These are phyloP conservation scores for Aphodius granarius DNA, from an alignment of 2,888 invertebrate genomes.

Conservation along the genomic window DNA sequence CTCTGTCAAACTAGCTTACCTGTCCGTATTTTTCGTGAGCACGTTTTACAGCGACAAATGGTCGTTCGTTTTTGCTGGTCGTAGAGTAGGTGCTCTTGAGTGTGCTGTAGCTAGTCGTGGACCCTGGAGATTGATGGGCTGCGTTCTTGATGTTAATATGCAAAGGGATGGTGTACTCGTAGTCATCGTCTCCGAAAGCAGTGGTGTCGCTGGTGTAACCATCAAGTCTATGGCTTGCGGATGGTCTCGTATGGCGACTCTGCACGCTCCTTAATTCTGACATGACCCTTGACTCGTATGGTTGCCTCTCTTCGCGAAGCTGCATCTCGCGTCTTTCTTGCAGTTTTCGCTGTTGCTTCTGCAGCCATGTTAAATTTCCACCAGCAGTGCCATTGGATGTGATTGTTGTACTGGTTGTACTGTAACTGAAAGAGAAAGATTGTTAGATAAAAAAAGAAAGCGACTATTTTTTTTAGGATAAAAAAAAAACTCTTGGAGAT, in stretches of 20 bases:
- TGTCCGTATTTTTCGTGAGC: conserved; percentile 56
- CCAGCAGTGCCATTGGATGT: conserved; percentile 27
- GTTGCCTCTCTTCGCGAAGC: conserved; percentile 70
- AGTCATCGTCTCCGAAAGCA: conserved; percentile 76
- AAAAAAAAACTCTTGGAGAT: not conserved
- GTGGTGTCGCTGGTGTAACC: conserved; percentile 81
- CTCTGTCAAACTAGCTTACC: conserved; percentile 36
- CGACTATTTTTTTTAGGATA: not conserved
- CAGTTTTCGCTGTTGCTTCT: conserved; percentile 80
- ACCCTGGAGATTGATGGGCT: conserved; percentile 36
- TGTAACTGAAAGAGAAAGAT: conserved; percentile 18
- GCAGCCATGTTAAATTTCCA: conserved; percentile 71
- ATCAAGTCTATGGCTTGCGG: conserved; percentile 62
- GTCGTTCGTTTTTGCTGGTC: conserved; percentile 57
- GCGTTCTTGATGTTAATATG: conserved; percentile 63
- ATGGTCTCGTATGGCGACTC: conserved; percentile 49
- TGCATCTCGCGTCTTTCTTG: conserved; percentile 75
- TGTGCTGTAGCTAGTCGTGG: conserved; percentile 32
- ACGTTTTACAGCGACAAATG: conserved; percentile 65
- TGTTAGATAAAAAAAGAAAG: not conserved
- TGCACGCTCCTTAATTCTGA: conserved; percentile 61
- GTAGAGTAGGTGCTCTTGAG: conserved; percentile 40
- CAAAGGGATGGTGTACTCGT: conserved; percentile 69
- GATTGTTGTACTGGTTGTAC: conserved; percentile 13
- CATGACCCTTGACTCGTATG: conserved; percentile 67